These are phyloP conservation scores for Salarias fasciatus DNA, from an alignment of 2,797 vertebrate genomes.

Conservation along the genomic window DNA sequence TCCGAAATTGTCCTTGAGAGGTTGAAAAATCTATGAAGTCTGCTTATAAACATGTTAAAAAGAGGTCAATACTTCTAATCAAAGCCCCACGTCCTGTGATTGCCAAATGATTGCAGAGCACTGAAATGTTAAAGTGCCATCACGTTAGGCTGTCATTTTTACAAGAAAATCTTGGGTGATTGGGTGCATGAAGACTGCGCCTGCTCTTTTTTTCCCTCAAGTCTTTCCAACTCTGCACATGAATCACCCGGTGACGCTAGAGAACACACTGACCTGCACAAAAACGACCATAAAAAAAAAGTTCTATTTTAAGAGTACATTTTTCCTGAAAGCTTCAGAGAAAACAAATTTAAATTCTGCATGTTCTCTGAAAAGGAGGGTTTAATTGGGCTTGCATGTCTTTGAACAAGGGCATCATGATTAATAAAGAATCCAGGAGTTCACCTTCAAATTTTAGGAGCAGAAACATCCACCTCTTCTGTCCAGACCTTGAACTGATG, in stretches of 20 bases:
- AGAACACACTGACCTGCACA: slow-evolving; percentile 38
- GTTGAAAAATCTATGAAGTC: too few species aligned
- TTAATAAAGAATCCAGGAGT: slow-evolving; percentile 50
- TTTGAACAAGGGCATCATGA: slow-evolving; percentile 64
- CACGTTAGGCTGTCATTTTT: slow-evolving; percentile 12
- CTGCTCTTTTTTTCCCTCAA: slow-evolving; percentile 46
- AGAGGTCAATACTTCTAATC: too few species aligned
- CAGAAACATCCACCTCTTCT: slow-evolving; percentile 44
- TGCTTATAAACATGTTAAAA: too few species aligned
- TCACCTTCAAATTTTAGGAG: slow-evolving; percentile 52
- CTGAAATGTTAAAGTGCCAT: slow-evolving; percentile 7
- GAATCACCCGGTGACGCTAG: slow-evolving; percentile 40
- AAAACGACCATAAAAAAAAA: slow-evolving; percentile 23
- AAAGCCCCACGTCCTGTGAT: neutral
- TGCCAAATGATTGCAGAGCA: slow-evolving; percentile 1
- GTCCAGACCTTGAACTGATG: slow-evolving; percentile 43
- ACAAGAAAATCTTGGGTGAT: slow-evolving; percentile 30
- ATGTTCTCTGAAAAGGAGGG: slow-evolving; percentile 12
- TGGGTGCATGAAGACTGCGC: slow-evolving; percentile 35
- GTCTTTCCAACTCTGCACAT: slow-evolving; percentile 31
- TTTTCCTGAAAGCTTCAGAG: slow-evolving; percentile 7
- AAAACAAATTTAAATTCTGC: slow-evolving; percentile 44
- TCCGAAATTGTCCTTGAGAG: too few species aligned
- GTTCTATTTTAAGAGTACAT: slow-evolving; percentile 30
- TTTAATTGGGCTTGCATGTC: slow-evolving; percentile 46